These are phyloP conservation scores for Temnothorax curvispinosus DNA, from an alignment of 1,140 invertebrate genomes.

Conservation along the genomic window DNA sequence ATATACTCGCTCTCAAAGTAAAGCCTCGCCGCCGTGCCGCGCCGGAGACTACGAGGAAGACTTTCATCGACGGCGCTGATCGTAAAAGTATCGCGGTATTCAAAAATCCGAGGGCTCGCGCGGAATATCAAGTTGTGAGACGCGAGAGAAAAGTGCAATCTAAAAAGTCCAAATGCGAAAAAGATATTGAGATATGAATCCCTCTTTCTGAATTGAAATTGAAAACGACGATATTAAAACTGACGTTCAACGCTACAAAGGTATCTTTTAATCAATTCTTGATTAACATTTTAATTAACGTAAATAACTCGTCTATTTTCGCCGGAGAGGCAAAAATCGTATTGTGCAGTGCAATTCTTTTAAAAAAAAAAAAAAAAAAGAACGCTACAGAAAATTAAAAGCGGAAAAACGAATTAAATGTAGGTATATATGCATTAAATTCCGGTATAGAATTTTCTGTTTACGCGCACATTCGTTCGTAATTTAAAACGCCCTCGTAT, in stretches of 20 bases:
- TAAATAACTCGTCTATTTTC: not conserved
- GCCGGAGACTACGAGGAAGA: slow-evolving; percentile 38
- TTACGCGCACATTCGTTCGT: not conserved
- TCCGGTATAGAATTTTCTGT: not conserved
- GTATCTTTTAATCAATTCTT: not conserved
- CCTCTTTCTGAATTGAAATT: not conserved
- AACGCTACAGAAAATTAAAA: not conserved
- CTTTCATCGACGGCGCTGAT: slow-evolving; percentile 58
- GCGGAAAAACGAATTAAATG: not conserved
- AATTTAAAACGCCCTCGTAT: not conserved
- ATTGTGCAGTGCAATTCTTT: not conserved
- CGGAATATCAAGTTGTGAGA: slow-evolving; percentile 24
- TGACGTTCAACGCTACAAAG: not conserved
- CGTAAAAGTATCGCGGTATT: slow-evolving; percentile 42
- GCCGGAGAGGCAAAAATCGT: not conserved
- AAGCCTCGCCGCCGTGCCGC: slow-evolving; percentile 23
- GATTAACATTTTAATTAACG: not conserved
- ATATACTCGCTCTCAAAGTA: slow-evolving; percentile 40
- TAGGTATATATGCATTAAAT: not conserved
- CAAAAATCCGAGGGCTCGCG: slow-evolving; percentile 3
- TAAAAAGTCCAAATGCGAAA: not conserved
- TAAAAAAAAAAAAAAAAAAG: not conserved
- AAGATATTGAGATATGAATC: not conserved
- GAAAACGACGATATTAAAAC: not conserved
- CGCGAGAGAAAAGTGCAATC: not conserved